A percentile compares a stretch with the other conserved stretches of the same genome.
These are phyloP conservation scores for Himalopsyche kuldschensis DNA, from an alignment of 2,888 invertebrate genomes.

Conservation along the genomic window DNA sequence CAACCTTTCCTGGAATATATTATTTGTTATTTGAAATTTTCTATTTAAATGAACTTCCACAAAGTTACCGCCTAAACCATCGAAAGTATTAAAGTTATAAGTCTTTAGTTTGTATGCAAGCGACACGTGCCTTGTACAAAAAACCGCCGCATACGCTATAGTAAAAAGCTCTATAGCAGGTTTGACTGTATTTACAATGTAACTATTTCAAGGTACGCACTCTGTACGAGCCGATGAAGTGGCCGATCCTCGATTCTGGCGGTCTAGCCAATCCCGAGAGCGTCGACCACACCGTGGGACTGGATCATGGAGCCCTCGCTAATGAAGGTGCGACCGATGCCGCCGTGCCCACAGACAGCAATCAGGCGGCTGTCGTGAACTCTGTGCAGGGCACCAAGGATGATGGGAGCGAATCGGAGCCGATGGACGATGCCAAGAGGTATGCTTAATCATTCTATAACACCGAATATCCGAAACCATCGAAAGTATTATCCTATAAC, in stretches of 20 bases:
- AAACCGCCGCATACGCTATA: too few species aligned
- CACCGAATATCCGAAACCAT: too few species aligned
- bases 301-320: background rate
- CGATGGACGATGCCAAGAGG: background rate
- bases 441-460: background rate
- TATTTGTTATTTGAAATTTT: too few species aligned
- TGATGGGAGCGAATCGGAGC: background rate
- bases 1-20: too few species aligned
- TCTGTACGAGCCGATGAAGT: constrained; percentile 77
- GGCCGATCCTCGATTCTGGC: constrained; percentile 76
- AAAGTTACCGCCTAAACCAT: too few species aligned
- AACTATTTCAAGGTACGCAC: constrained; percentile 70
- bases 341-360: background rate
- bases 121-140: too few species aligned
- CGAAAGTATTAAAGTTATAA: too few species aligned
- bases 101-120: too few species aligned
- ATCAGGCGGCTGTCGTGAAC: background rate
- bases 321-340: background rate
- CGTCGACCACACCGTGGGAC: background rate
- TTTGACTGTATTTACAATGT: background rate
- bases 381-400: background rate
- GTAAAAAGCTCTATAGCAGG: too few species aligned
- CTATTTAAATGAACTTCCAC: too few species aligned
- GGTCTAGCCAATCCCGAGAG: background rate
- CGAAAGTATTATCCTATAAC: too few species aligned